Percentiles rank a stretch among this genome's conserved stretches.
Evolutionary conservation across 2,888 invertebrate species (phyloP).

Genomic region (Acanthococcus lagerstroemiae): DNA sequence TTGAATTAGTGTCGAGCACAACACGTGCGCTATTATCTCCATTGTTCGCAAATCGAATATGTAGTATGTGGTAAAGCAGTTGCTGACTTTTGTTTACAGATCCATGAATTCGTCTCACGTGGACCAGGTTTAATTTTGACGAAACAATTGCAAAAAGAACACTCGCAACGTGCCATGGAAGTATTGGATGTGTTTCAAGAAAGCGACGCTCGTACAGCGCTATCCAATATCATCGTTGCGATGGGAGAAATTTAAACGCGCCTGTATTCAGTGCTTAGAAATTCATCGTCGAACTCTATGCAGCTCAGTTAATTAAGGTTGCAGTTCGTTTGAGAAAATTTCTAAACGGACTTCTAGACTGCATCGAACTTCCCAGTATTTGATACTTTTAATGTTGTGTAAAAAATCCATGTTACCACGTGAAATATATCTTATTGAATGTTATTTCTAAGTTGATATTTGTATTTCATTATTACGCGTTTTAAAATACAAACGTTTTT

Average conservation of each 20-base stretch:
- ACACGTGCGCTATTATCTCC: no score
- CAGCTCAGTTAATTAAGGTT: no score
- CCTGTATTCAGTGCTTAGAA: background rate
- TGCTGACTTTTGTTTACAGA: conserved; percentile 37
- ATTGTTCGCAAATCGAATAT: no score
- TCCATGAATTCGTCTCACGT: conserved; percentile 51
- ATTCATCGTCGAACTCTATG: background rate
- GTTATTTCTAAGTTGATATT: no score
- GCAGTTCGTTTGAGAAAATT: background rate
- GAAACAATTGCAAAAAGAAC: conserved; percentile 61
- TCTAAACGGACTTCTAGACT: background rate
- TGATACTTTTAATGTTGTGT: background rate
- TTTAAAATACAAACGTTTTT: no score
- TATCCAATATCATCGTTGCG: conserved; percentile 75
- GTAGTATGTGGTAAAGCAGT: no score
- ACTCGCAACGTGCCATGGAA: conserved; percentile 62
- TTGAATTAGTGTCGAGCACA: no score
- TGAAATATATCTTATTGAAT: conserved; percentile 6
- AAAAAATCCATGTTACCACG: conserved; percentile 23
- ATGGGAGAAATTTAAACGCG: conserved; percentile 50
- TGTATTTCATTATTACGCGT: no score
- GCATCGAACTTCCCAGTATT: background rate
- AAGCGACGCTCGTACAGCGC: conserved; percentile 72
- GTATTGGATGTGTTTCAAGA: conserved; percentile 65
- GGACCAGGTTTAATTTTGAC: conserved; percentile 67